Conservation (phyloP, 2,888 invertebrate genomes). For the Cephus pulcher region DNA sequence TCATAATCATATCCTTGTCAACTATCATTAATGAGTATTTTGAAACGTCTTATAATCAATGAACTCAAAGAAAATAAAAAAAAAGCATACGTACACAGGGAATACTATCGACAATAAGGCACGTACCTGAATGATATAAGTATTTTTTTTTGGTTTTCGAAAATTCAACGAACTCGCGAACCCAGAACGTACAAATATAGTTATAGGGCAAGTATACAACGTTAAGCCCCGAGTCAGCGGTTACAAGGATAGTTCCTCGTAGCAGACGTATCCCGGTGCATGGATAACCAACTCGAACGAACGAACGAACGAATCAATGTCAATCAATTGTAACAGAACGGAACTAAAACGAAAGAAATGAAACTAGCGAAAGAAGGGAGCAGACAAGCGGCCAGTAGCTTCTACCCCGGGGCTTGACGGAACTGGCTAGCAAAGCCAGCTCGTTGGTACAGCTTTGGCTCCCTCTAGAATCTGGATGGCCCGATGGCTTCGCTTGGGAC, state of each 20-base stretch:
- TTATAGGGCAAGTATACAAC: background rate
- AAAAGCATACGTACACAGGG: background rate
- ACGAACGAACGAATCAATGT: conserved; percentile 40
- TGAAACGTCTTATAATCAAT: background rate
- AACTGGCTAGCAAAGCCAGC: conserved; percentile 56
- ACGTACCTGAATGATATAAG: conserved; percentile 26
- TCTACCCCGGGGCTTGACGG: conserved; percentile 70
- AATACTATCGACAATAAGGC: background rate
- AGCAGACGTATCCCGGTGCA: conserved; percentile 28
- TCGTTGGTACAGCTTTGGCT: conserved; percentile 46
- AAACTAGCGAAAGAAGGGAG: conserved; percentile 69
- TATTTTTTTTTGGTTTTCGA: background rate
- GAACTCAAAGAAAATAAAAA: background rate
- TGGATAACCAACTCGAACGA: conserved; percentile 35
- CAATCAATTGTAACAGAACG: conserved; percentile 61
- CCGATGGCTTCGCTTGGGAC: conserved; percentile 34
- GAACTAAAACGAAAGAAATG: conserved; percentile 63
- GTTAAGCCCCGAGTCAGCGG: background rate
- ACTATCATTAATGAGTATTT: background rate
- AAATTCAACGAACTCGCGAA: conserved; percentile 4
- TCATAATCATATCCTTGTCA: background rate
- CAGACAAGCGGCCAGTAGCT: conserved; percentile 71
- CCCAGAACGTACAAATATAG: background rate
- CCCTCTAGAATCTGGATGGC: conserved; percentile 19
- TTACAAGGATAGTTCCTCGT: background rate